Percentiles rank a stretch among this genome's conserved stretches.
Evolutionary conservation across 1,140 invertebrate species (phyloP).

Genomic region (Prorops nasuta): DNA sequence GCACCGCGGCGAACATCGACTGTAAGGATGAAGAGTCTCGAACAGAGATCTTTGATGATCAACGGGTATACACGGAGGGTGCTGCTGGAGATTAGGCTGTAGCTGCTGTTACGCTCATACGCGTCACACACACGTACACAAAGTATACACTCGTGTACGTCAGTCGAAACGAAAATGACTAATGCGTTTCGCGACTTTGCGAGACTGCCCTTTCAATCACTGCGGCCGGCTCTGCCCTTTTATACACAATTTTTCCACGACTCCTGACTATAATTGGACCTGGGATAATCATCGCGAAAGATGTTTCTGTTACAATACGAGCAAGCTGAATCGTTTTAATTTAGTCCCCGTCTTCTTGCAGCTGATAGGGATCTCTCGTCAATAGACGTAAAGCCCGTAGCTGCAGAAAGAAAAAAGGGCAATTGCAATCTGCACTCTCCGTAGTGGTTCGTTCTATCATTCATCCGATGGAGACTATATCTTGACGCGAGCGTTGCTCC

Average conservation of each 20-base stretch:
- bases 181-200: conserved; percentile 21
- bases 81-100: conserved; percentile 20
- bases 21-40: neutral
- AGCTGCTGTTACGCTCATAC: too few relatives aligned
- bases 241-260: neutral
- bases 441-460: too few relatives aligned
- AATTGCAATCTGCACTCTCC: too few relatives aligned
- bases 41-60: neutral
- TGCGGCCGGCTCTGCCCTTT: neutral
- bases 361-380: neutral
- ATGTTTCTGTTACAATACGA: too few relatives aligned
- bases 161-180: conserved; percentile 24
- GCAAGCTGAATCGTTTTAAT: neutral
- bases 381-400: neutral
- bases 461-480: too few relatives aligned
- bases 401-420: too few relatives aligned
- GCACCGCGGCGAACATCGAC: conserved; percentile 1
- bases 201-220: neutral
- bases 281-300: too few relatives aligned
- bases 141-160: conserved; percentile 32
- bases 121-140: too few relatives aligned
- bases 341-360: neutral
- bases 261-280: neutral
- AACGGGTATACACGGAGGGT: neutral
- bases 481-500: too few relatives aligned